These are phyloP conservation scores for Caenorhabditis parvicauda DNA, from an alignment of 2,888 invertebrate genomes.

Conservation along the genomic window DNA sequence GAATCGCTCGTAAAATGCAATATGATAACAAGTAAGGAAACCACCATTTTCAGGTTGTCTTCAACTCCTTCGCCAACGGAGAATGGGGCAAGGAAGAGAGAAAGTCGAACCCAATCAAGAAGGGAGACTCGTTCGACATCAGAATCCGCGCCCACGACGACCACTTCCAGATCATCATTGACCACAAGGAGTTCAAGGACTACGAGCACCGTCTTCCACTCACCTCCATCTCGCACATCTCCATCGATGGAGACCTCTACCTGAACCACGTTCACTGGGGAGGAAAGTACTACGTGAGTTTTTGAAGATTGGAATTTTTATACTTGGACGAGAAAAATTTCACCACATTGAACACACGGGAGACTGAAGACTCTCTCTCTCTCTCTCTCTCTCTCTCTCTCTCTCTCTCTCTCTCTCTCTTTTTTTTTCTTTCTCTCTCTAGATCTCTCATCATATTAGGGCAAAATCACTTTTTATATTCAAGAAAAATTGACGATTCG, in stretches of 20 bases:
- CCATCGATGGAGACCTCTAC: conserved; percentile 51
- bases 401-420: not conserved
- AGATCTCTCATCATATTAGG: not conserved
- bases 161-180: conserved; percentile 46
- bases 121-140: conserved; percentile 53
- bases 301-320: not conserved
- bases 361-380: too few species aligned
- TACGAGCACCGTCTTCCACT: conserved; percentile 53
- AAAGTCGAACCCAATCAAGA: conserved; percentile 53
- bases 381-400: too few species aligned
- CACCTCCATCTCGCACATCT: conserved; percentile 43
- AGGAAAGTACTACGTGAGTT: conserved; percentile 52
- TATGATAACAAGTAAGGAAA: not conserved
- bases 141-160: conserved; percentile 52
- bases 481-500: not conserved
- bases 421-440: too few species aligned
- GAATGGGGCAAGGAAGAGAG: conserved; percentile 56
- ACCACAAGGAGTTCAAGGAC: conserved; percentile 54
- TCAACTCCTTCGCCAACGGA: conserved; percentile 58
- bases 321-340: not conserved
- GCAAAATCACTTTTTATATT: not conserved
- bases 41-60: conserved; percentile 48
- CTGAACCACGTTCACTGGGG: conserved; percentile 53
- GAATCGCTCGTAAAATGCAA: not conserved
- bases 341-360: too few species aligned